Conservation (phyloP, 1,140 invertebrate genomes). For the Drosophila albomicans region DNA sequence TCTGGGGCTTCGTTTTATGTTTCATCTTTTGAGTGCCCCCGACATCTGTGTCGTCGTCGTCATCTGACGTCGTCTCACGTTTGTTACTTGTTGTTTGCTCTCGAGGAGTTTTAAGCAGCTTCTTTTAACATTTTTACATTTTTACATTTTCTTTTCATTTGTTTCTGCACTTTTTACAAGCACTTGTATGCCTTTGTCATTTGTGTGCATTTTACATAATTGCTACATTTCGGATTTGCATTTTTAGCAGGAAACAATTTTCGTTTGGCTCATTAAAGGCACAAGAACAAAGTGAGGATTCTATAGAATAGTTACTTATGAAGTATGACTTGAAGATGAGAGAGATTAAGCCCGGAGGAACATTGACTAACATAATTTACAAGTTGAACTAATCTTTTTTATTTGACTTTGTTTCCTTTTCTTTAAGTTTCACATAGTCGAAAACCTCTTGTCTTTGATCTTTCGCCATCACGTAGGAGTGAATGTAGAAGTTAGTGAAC, state of each 20-base stretch:
- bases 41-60: neutral
- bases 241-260: slow-evolving; percentile 32
- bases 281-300: slow-evolving; percentile 12
- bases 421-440: neutral
- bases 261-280: slow-evolving; percentile 15
- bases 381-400: neutral
- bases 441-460: neutral
- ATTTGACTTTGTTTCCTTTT: neutral
- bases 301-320: slow-evolving; percentile 35
- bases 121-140: slow-evolving; percentile 29
- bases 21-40: slow-evolving; percentile 76
- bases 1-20: slow-evolving; percentile 70
- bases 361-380: neutral
- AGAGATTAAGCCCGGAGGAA: no score
- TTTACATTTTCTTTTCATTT: slow-evolving; percentile 18
- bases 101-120: slow-evolving; percentile 64
- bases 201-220: slow-evolving; percentile 55
- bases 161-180: slow-evolving; percentile 23
- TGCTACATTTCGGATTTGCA: slow-evolving; percentile 58
- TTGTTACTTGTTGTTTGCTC: slow-evolving; percentile 53
- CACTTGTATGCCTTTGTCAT: slow-evolving; percentile 61
- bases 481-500: slow-evolving; percentile 33
- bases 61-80: slow-evolving; percentile 17
- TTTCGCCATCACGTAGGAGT: slow-evolving; percentile 10
- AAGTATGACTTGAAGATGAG: no score